Evolutionary conservation across 2,888 invertebrate species (phyloP).

Genomic region (Lycaena phlaeas): DNA sequence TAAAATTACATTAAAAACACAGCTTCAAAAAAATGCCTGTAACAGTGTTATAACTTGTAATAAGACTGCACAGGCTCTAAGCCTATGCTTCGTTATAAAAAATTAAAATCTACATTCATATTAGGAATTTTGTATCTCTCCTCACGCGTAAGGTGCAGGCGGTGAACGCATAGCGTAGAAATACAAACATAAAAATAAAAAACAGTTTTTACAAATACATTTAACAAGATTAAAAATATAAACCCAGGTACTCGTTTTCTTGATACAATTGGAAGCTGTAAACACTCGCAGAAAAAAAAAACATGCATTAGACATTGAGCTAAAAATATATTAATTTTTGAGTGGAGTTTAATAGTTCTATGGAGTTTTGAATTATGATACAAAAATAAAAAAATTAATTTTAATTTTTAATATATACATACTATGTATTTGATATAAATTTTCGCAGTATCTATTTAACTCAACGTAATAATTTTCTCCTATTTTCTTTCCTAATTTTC

Average conservation of each 20-base stretch:
- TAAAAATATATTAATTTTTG: not conserved
- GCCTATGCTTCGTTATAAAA: not conserved
- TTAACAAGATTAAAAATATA: not conserved
- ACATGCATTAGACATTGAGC: not conserved
- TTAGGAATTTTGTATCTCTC: not conserved
- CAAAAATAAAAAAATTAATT: not conserved
- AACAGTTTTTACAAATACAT: not conserved
- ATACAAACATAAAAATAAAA: not conserved
- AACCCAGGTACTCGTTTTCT: not conserved
- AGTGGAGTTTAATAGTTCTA: not conserved
- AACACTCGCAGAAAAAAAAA: not conserved
- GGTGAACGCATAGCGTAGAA: not conserved
- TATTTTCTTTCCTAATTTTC: not conserved
- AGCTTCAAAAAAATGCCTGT: not conserved
- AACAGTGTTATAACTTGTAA: not conserved
- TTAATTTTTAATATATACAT: not conserved
- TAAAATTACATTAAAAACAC: not conserved
- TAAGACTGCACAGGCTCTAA: not conserved
- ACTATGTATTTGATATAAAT: not conserved
- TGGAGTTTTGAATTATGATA: not conserved
- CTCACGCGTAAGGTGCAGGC: not conserved
- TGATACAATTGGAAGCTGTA: not conserved
- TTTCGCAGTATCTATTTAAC: too few species aligned
- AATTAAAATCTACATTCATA: constrained; percentile 2
- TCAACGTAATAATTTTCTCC: too few species aligned